Base-by-base conservation (phyloP, 2,797 vertebrate genomes). In the Lophotriccus pileatus region DNA sequence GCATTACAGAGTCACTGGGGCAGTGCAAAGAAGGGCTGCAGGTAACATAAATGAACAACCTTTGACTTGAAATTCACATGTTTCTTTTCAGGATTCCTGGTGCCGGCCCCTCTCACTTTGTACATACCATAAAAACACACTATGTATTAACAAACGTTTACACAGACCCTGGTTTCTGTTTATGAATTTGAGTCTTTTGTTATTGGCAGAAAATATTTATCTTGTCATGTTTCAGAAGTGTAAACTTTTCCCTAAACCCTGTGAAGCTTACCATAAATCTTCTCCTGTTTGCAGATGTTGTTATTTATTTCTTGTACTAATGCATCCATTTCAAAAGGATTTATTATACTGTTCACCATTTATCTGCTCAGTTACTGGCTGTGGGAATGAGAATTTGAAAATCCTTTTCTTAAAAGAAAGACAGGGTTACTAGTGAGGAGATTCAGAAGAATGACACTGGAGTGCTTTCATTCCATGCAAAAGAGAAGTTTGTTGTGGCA, bases 21-120 rank as follows among this genome's bases (percentile, higher is more conserved):
- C 28, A 58, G 66, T 53, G 70, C 10, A 43, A 59, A 64, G 12
- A 37, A 21, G 8, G 53, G 37, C 28, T 2, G 4, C 16, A 36
- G 37, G 41, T 44, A 52, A 63, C 18, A 13, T 56, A 49, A 41
- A 74, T 37, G 52, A 89, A 43, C 10, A 39, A n/a, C 6, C 4
- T 74, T 58, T 63, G 22, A 47, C 47, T 67, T 41, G 12, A 22
- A 32, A 43, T 44, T 62, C 59, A 9, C 18, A 8, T n/a, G 70
- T 74, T 83, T 60, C 7, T 55, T 74, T 74, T 44, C 53, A 56
- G 32, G 30, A 63, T 37, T 25, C 16, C 36, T 19, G 11, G 32
- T 24, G 28, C 20, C 14, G 2, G 0, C 17, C n/a, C 2, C 1
- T 52, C 58, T n/a, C 58, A 46, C 12, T 66, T 19, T 43, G 9